Evolutionary conservation across 2,113 vertebrate genomes (phyloP).

Genomic region (Laterallus jamaicensis): DNA sequence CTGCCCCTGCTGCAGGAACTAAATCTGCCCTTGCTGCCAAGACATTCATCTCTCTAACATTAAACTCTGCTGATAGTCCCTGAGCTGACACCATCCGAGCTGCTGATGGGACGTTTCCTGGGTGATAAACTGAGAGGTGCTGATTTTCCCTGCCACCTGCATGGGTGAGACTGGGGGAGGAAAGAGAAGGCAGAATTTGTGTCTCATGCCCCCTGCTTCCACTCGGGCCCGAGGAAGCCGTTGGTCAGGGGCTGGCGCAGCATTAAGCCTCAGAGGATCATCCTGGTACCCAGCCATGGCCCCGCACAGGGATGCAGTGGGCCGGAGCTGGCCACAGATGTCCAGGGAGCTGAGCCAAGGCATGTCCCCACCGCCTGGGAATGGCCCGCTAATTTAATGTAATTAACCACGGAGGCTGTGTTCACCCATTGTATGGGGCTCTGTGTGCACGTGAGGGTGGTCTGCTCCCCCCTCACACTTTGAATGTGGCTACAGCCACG

Average conservation of each 20-base stretch:
- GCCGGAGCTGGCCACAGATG: not conserved
- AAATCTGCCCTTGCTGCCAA: not conserved
- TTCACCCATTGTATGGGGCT: not conserved
- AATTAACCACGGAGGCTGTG: fast-evolving
- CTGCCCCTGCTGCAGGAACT: not conserved
- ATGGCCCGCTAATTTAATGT: not conserved
- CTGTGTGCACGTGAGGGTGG: fast-evolving
- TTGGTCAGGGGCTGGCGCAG: fast-evolving
- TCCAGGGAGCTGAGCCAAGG: not conserved
- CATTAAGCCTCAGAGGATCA: fast-evolving
- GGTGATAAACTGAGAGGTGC: not conserved
- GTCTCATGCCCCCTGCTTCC: fast-evolving
- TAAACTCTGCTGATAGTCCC: not conserved
- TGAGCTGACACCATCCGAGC: not conserved
- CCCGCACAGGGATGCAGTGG: fast-evolving
- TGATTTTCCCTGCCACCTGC: not conserved
- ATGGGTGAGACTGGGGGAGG: not conserved
- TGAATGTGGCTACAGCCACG: fast-evolving
- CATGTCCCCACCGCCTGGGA: not conserved
- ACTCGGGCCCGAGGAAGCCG: not conserved
- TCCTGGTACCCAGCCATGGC: not conserved
- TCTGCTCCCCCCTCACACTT: not conserved
- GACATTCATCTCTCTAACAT: not conserved
- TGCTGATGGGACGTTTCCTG: not conserved
- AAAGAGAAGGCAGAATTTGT: not conserved